Base-by-base conservation (phyloP, 2,797 vertebrate species). In the Miichthys miiuy region DNA sequence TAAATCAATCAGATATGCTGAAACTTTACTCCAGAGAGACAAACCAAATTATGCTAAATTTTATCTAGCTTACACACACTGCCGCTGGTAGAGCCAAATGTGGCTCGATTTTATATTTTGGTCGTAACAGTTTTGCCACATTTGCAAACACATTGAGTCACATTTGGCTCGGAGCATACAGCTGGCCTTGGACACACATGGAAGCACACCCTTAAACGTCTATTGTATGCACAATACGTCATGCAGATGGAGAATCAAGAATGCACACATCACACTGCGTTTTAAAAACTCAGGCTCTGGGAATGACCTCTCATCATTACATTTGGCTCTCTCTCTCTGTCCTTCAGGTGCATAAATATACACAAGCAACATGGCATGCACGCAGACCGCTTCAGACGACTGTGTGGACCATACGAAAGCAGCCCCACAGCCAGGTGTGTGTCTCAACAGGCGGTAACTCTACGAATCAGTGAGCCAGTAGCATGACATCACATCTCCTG, bases 341-440 rank as follows among this genome's bases (percentile, higher is more conserved):
- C 67, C 67, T 77, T 72, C 58, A 75, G 58, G 27, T 34, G 8
- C 41, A 55, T 20, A 48, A 3, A 73, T 70, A 23, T 30, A 17
- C 23, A 73, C 18, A 41, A 70, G 30, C 63, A 65, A 6, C 27
- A 17, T 52, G 54, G 17, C 21, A 1, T n/a, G 63, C 68, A 21
- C 50, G 63, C 41, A 54, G 61, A 46, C 70, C 18, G 13, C 62
- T 60, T 64, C 38, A 21, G 52, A 42, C 61, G 55, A 67, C 50
- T 61, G 65, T 51, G 55, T 80, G 61, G 68, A 50, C 64, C 46
- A 11, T 30, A n/a, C 1, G 50, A 80, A 77, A 71, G 51, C 76
- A 66, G 62, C 30, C 61, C 54, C 42, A 27, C 84, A 80, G 58
- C 88, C 90, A 90, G 88, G 88, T 93, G 88, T 88, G 76, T 47